These are phyloP conservation scores for Lepidochrysops patricia DNA, from an alignment of 2,888 invertebrate species.

Conservation along the genomic window DNA sequence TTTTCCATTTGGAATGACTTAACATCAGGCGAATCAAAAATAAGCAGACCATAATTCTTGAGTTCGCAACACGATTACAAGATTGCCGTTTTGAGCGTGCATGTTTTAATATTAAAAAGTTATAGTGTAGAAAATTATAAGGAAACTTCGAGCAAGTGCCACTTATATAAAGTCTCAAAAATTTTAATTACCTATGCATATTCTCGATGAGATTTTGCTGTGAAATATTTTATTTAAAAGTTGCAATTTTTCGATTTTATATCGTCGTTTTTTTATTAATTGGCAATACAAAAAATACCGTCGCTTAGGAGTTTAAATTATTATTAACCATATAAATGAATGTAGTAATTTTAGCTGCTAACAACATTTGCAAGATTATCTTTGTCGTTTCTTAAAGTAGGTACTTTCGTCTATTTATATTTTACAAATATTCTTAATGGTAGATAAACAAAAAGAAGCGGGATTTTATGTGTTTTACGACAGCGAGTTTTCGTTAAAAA, in stretches of 20 bases:
- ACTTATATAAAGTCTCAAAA: background rate
- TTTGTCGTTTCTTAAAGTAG: too few relatives aligned
- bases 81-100: background rate
- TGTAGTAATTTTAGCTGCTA: too few relatives aligned
- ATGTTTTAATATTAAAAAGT: background rate
- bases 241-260: background rate
- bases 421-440: too few relatives aligned
- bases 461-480: background rate
- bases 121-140: background rate
- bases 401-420: too few relatives aligned
- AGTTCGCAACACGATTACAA: conserved; percentile 7
- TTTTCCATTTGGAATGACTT: conserved; percentile 7
- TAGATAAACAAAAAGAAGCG: background rate
- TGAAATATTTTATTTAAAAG: background rate
- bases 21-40: conserved; percentile 11
- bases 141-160: background rate
- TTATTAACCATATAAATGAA: too few relatives aligned
- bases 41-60: conserved; percentile 1
- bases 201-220: background rate
- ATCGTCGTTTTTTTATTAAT: background rate
- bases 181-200: background rate
- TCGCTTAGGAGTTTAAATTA: too few relatives aligned
- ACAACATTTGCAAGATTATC: too few relatives aligned
- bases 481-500: background rate
- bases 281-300: too few relatives aligned